phyloP scores from a whole-genome alignment of 2,113 vertebrate genomes.

The Apteryx owenii region DNA sequence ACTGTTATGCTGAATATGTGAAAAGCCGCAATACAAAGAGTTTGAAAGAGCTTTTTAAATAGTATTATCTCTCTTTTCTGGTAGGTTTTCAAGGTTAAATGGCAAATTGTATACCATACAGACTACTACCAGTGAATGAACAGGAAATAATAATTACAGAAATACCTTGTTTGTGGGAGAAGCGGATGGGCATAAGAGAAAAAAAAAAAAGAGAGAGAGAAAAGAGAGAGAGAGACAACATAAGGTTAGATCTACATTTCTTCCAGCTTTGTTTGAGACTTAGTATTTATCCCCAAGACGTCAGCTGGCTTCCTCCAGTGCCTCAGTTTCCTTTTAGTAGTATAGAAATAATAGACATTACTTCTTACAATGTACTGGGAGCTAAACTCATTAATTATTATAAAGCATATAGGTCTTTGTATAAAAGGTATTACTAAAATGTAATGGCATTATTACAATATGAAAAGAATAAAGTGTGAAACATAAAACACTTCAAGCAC shows the following conservation, averaged over 20 bases:
- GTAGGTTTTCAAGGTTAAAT: not conserved
- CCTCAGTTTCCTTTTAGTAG: constrained; percentile 21
- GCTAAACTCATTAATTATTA: constrained; percentile 13
- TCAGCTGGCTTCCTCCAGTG: not conserved
- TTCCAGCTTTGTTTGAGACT: not conserved
- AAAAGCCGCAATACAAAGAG: not conserved
- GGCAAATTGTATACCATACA: not conserved
- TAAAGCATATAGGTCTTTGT: constrained; percentile 3
- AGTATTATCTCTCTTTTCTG: not conserved
- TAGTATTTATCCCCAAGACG: not conserved
- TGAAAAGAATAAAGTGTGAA: constrained; percentile 30
- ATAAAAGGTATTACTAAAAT: constrained; percentile 17
- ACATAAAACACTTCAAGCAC: constrained; percentile 44
- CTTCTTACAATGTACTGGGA: not conserved
- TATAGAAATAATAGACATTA: not conserved
- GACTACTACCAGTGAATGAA: not conserved
- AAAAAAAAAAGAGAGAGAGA: too few species aligned
- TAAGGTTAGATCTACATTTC: not conserved
- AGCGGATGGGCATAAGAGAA: not conserved
- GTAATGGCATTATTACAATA: not conserved
- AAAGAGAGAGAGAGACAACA: too few species aligned
- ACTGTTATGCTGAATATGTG: not conserved
- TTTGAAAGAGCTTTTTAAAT: not conserved
- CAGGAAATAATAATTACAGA: not conserved
- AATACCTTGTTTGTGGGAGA: not conserved